phyloP scores from a whole-genome alignment of 2,888 invertebrate species.

The Flexamia atlantica region DNA sequence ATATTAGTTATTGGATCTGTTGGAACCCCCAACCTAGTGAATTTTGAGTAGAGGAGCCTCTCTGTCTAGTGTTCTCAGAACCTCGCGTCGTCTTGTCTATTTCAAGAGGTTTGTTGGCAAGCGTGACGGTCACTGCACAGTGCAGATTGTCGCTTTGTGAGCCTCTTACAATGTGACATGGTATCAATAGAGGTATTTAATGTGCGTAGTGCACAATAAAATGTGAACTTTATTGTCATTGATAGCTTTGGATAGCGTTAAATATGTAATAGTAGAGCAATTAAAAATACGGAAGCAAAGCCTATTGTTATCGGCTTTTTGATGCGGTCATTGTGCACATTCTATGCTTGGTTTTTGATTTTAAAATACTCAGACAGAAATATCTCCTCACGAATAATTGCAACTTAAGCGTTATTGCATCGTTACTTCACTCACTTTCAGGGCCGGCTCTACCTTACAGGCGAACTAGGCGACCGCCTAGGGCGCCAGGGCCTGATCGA shows the following conservation, averaged over 20 bases:
- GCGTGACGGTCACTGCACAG: slow-evolving; percentile 46
- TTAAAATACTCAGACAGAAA: no score
- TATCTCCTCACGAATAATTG: no score
- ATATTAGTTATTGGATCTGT: no score
- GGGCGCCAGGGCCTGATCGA: no score
- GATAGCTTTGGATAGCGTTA: not conserved
- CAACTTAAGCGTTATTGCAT: no score
- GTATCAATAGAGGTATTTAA: not conserved
- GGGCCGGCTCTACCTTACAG: no score
- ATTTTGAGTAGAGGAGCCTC: slow-evolving; percentile 11
- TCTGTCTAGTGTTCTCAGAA: slow-evolving; percentile 45
- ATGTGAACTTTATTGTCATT: not conserved
- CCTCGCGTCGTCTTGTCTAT: slow-evolving; percentile 43
- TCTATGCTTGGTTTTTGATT: no score
- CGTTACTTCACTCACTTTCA: no score
- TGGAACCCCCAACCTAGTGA: not conserved
- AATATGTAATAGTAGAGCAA: not conserved
- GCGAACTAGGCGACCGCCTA: no score
- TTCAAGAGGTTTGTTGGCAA: slow-evolving; percentile 43
- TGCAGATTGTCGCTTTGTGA: slow-evolving; percentile 1
- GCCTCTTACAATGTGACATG: not conserved
- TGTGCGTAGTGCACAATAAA: not conserved
- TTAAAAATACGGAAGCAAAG: not conserved
- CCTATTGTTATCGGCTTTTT: slow-evolving; percentile 4
- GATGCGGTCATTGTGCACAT: not conserved